phyloP scores from a whole-genome alignment of 35 echinoderm and acorn worm species.

The Strongylocentrotus purpuratus region DNA sequence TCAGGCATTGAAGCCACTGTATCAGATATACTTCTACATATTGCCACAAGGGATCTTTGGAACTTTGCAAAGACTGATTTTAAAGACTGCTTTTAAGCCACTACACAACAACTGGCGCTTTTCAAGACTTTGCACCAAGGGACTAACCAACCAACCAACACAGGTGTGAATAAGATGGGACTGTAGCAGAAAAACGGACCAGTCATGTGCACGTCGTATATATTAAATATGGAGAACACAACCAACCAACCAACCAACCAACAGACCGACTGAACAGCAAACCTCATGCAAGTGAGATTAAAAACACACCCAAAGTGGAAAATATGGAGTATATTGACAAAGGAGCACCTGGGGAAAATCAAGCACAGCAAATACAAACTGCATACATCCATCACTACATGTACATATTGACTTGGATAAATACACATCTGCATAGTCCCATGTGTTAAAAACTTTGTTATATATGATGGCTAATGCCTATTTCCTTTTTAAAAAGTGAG shows the following conservation, averaged over 20 bases:
- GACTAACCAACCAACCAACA: constrained; percentile 12
- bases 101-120: neutral
- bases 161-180: neutral
- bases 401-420: neutral
- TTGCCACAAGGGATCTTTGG: neutral
- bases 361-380: neutral
- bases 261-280: neutral
- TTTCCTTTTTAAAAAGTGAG: neutral
- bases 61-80: too few relatives aligned
- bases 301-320: neutral
- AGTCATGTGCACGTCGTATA: neutral
- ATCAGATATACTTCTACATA: neutral
- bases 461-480: neutral
- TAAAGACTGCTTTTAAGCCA: neutral
- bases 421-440: neutral
- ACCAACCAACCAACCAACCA: constrained; percentile 8
- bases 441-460: neutral
- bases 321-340: constrained; percentile 1
- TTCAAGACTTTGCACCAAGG: neutral
- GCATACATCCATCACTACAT: neutral
- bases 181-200: neutral
- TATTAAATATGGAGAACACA: neutral
- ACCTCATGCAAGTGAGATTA: neutral
- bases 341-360: constrained; percentile 5
- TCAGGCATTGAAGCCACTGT: neutral